phyloP scores from a whole-genome alignment of 2,797 vertebrate species.

The Takifugu rubripes region DNA sequence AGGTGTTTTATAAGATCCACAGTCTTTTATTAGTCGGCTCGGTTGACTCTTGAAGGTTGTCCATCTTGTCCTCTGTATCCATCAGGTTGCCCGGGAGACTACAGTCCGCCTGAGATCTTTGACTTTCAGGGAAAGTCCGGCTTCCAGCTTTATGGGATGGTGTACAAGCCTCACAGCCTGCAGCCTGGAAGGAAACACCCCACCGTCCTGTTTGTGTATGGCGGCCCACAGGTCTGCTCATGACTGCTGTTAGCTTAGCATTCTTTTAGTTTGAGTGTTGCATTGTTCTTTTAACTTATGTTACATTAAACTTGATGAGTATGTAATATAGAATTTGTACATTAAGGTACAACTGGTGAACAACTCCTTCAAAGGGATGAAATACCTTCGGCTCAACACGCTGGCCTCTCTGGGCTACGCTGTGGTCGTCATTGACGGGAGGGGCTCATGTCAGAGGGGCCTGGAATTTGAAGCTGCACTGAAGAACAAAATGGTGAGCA shows the following conservation, averaged over 20 bases:
- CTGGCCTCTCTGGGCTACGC: slow-evolving; percentile 92
- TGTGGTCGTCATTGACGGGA: slow-evolving; percentile 93
- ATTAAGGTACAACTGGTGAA: slow-evolving; percentile 93
- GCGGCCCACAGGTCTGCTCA: slow-evolving; percentile 89
- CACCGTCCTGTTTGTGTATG: slow-evolving; percentile 93
- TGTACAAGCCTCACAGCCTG: slow-evolving; percentile 92
- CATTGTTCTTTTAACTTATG: not conserved
- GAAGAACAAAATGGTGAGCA: slow-evolving; percentile 93
- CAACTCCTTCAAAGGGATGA: slow-evolving; percentile 97
- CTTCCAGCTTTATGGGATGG: slow-evolving; percentile 92
- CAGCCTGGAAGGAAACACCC: slow-evolving; percentile 92
- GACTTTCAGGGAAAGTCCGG: slow-evolving; percentile 87
- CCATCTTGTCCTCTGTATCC: slow-evolving; percentile 9
- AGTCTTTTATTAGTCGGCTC: not conserved
- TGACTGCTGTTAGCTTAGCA: too few relatives aligned
- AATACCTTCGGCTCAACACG: slow-evolving; percentile 93
- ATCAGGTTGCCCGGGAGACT: slow-evolving; percentile 92
- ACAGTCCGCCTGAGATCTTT: slow-evolving; percentile 93
- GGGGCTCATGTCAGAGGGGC: slow-evolving; percentile 94
- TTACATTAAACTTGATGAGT: not conserved
- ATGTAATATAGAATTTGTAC: slow-evolving; percentile 2
- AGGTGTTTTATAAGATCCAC: not conserved
- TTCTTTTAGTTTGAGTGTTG: not conserved
- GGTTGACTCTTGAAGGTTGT: slow-evolving; percentile 37
- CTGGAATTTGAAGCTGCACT: slow-evolving; percentile 94